Percentiles rank a stretch among this genome's conserved stretches.
These are phyloP conservation scores for Drosophila mercatorum DNA, from an alignment of 2,888 invertebrate species.

Conservation along the genomic window DNA sequence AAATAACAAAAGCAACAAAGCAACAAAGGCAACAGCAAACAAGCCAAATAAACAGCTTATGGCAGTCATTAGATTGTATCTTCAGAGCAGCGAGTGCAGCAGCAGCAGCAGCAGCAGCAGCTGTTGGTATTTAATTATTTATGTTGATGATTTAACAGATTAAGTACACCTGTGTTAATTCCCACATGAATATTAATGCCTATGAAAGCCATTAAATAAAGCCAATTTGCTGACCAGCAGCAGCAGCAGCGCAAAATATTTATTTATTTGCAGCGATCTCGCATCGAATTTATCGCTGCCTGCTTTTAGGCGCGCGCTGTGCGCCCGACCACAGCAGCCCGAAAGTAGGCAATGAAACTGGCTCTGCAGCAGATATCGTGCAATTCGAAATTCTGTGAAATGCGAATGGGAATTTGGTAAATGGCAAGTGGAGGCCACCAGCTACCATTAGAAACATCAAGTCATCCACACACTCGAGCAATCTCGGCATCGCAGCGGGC, in stretches of 20 bases:
- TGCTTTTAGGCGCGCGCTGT: constrained; percentile 38
- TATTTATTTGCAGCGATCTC: background rate
- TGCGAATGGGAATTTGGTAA: background rate
- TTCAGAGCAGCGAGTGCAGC: constrained; percentile 33
- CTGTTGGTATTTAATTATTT: constrained; percentile 56
- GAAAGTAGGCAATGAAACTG: constrained; percentile 56
- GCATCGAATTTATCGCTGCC: constrained; percentile 22
- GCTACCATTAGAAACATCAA: constrained; percentile 20
- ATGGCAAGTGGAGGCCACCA: constrained; percentile 3
- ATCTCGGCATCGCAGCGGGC: constrained; percentile 71
- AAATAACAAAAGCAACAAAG: background rate
- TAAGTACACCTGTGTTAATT: constrained; percentile 23
- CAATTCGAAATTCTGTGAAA: constrained; percentile 2
- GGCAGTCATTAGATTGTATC: constrained; percentile 70
- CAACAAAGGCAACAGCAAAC: background rate
- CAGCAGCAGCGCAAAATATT: constrained; percentile 4
- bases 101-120: constrained; percentile 45
- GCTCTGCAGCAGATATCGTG: constrained; percentile 2
- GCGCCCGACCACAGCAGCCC: constrained; percentile 21
- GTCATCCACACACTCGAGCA: constrained; percentile 39
- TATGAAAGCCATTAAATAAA: background rate
- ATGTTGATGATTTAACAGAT: constrained; percentile 38
- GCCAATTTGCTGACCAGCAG: constrained; percentile 1
- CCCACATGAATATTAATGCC: constrained; percentile 40
- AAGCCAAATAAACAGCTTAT: constrained; percentile 29